Conservation (phyloP, 2,888 invertebrate species). For the Nephrotoma appendiculata region DNA sequence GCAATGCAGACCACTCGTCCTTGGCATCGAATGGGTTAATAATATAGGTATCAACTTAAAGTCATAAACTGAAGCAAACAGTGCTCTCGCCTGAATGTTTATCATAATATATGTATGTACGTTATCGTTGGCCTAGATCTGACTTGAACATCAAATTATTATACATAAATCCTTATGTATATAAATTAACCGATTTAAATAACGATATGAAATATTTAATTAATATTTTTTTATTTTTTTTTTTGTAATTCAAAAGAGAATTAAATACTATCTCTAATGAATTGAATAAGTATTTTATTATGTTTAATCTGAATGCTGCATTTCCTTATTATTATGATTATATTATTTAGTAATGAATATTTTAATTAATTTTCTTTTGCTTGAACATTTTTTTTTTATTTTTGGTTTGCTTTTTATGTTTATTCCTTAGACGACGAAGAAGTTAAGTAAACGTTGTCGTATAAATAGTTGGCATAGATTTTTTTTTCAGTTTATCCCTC, state of each 20-base stretch:
- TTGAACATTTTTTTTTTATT: background rate
- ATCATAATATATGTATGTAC: background rate
- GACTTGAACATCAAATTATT: background rate
- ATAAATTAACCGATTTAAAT: background rate
- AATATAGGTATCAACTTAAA: too few species aligned
- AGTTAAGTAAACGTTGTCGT: background rate
- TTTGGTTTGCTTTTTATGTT: background rate
- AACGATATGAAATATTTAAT: background rate
- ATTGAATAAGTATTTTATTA: background rate
- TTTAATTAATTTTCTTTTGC: background rate
- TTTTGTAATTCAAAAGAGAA: background rate
- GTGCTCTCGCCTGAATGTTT: background rate
- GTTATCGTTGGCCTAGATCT: background rate
- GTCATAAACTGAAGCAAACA: too few species aligned
- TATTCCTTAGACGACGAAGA: background rate
- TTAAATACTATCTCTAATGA: background rate
- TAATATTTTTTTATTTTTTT: background rate
- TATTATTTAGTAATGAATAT: background rate
- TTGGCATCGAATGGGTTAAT: too few species aligned
- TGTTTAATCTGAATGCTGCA: background rate
- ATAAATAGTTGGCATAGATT: background rate
- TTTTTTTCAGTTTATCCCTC: background rate
- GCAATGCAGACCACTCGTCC: too few species aligned
- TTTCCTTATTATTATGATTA: background rate
- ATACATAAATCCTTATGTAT: background rate